A percentile compares a stretch with the other conserved stretches of the same genome.
Conservation (phyloP, 2,797 vertebrate genomes). For the Takifugu ocellatus region DNA sequence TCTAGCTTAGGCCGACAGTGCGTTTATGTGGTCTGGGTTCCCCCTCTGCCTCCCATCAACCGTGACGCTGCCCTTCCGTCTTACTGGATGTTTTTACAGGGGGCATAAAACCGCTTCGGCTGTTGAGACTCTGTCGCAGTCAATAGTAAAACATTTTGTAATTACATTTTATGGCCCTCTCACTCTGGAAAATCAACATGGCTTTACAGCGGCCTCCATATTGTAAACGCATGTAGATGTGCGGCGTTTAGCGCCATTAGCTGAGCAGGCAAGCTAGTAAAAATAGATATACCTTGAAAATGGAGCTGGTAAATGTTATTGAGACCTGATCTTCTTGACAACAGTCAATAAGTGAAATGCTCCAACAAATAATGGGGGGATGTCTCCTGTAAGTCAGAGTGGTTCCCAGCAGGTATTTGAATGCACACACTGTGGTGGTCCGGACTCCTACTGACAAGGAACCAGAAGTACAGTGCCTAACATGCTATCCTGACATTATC, state of each 20-base stretch:
- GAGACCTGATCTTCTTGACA: background rate
- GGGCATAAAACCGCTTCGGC: constrained; percentile 70
- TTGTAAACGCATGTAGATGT: constrained; percentile 56
- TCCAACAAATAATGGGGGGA: background rate
- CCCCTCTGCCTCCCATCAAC: constrained; percentile 43
- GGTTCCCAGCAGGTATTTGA: too few relatives aligned
- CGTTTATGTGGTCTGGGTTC: constrained; percentile 30
- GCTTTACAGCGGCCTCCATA: constrained; percentile 60
- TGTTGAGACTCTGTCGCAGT: constrained; percentile 63
- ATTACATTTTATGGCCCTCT: constrained; percentile 75
- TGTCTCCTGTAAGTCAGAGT: background rate
- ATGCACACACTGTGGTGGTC: too few relatives aligned
- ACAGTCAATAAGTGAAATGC: background rate
- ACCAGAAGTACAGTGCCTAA: too few relatives aligned
- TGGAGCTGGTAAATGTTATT: background rate
- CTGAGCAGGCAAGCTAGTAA: constrained; percentile 24
- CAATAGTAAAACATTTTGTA: constrained; percentile 75
- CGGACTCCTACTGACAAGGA: too few relatives aligned
- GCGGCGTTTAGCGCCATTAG: constrained; percentile 25
- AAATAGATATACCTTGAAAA: constrained; percentile 10
- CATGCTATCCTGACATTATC: too few relatives aligned
- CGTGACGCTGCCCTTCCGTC: constrained; percentile 58
- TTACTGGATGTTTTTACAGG: constrained; percentile 60
- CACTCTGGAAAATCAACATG: constrained; percentile 62
- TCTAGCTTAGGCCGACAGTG: constrained; percentile 73